Evolutionary conservation across 2,797 vertebrate species (phyloP), one percentile per base, ranked within the genome.

Genomic region (Mergus octosetaceus): DNA sequence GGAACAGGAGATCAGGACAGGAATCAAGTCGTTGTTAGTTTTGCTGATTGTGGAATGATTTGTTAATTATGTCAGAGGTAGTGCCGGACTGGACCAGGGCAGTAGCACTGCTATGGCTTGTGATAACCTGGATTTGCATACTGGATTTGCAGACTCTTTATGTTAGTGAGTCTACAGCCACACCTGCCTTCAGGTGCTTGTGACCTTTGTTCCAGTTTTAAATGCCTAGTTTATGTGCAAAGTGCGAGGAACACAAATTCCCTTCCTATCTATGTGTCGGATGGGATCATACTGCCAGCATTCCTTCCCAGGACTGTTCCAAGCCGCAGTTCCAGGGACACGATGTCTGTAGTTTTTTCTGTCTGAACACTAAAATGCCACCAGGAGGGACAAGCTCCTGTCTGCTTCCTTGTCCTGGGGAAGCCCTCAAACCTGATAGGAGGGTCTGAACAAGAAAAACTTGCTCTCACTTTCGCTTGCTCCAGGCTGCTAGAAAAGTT

Each of bases 291-390:
- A 47, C 22, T 92, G 68, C 51, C 5, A 7, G 17, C 43, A 78
- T 89, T 90, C 54, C 57, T 83, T 69, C 73, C 86, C 56, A 79
- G 87, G 43, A 66, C 79, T 73, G 60, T 71, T 91, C 83, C 71
- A 74, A 54, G 47, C 53, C 65, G 56, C 38, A 75, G 5, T 32
- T 87, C 82, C 53, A 89, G 39, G 61, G n/a, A 65, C 19, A 76
- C 2, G 13, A 5, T 39, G 9, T 70, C 73, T 82, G 24, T 51
- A 77, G 36, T n/a, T 87, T 53, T 27, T 93, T 90, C 69, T 85
- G 12, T 36, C 64, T 87, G 49, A 87, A 73, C 71, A 38, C 61
- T 83, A 6, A 53, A 73, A 80, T 61, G 5, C n/a, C 36, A 61
- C 15, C 51, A 68, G 71, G 71, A 85, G 65, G 30, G 14, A 32